Evolutionary conservation across 1,140 invertebrate genomes (phyloP).

Genomic region (Conus betulinus): DNA sequence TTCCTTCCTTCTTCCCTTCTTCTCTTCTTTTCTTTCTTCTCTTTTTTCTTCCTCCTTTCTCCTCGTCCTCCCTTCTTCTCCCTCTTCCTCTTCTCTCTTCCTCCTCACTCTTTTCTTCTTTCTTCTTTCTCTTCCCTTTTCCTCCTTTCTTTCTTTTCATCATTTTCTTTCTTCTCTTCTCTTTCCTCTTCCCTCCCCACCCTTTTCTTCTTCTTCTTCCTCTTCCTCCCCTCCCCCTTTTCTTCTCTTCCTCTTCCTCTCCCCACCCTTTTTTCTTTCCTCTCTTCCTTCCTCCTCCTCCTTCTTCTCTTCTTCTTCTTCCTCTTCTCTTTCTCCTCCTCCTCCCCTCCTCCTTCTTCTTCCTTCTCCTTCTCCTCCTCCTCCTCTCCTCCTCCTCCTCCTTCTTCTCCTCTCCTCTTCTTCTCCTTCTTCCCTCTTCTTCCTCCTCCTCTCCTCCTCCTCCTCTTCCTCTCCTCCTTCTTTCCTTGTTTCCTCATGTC

Average conservation of each 20-base stretch:
- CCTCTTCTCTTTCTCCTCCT: background rate
- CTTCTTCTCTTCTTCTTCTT: background rate
- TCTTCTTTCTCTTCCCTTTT: no score
- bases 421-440: background rate
- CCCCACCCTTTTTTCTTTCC: background rate
- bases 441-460: background rate
- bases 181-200: background rate
- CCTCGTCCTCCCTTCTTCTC: background rate
- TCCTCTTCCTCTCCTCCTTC: background rate
- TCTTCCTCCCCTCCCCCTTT: background rate
- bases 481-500: background rate
- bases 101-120: background rate
- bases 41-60: background rate
- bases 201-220: background rate
- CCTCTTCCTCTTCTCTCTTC: background rate
- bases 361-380: background rate
- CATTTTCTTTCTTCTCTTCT: background rate
- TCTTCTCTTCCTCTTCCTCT: background rate
- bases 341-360: background rate
- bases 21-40: background rate
- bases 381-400: background rate
- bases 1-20: background rate
- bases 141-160: background rate
- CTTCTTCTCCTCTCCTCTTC: slow-evolving; percentile 4
- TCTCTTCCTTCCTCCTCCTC: background rate